Evolutionary conservation across 2,888 invertebrate genomes (phyloP).

Genomic region (Itoplectis maculator): DNA sequence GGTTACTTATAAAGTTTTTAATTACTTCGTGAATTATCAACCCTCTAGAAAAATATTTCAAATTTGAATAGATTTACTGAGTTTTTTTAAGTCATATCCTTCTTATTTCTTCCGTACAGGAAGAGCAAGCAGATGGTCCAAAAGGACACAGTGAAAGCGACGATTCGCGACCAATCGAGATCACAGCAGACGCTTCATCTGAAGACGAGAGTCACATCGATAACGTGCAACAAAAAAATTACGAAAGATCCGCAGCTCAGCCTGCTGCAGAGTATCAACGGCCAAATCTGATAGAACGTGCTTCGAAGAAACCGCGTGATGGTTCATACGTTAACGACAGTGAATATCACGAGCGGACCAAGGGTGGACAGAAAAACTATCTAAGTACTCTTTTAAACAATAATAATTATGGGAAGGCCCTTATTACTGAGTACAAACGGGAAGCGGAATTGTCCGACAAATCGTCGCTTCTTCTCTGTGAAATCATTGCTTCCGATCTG

Average conservation of each 20-base stretch:
- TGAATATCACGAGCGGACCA: constrained; percentile 19
- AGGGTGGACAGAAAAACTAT: background rate
- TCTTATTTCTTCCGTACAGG: constrained; percentile 1
- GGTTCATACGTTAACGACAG: constrained; percentile 9
- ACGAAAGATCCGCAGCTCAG: constrained; percentile 11
- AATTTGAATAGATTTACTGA: constrained; percentile 6
- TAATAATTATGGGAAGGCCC: constrained; percentile 9
- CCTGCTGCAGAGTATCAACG: background rate
- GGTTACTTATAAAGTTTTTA: constrained; percentile 8
- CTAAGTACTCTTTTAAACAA: background rate
- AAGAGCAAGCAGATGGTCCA: constrained; percentile 22
- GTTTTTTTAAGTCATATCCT: constrained; percentile 16
- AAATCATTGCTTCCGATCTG: too few species aligned
- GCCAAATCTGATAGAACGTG: constrained; percentile 16
- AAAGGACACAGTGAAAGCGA: constrained; percentile 19
- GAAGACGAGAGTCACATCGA: constrained; percentile 5
- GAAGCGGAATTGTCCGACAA: too few species aligned
- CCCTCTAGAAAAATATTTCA: constrained; percentile 9
- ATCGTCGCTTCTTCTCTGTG: too few species aligned
- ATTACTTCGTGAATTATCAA: constrained; percentile 13
- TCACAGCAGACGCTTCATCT: background rate
- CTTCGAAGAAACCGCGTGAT: constrained; percentile 16
- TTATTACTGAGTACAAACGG: constrained; percentile 6
- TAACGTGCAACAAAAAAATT: constrained; percentile 11
- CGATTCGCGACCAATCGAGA: constrained; percentile 8